Evolutionary conservation across 2,113 vertebrate species (phyloP), one percentile per base, ranked within the genome.

Genomic region (Misgurnus mizolepis): DNA sequence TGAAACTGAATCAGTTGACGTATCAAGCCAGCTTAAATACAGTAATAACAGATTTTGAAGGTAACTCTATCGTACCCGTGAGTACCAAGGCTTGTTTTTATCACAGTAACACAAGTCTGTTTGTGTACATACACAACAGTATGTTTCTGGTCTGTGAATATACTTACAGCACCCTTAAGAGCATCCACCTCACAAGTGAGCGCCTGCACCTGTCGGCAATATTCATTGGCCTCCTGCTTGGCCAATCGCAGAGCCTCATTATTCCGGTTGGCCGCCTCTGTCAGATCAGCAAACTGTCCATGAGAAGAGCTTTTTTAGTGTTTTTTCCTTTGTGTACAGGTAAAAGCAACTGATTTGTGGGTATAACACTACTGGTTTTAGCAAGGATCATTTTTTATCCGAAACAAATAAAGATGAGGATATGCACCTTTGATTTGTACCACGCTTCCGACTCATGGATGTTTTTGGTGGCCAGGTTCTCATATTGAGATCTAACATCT

Each of bases 381-480:
- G 27, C 27, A 34, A 34, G 27, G 27, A 34, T 34, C 1, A 34
- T 34, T 34, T 34, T 34, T 34, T 3, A 34, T 34, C 27, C 27
- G 2, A 34, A 34, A 34, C 1, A 34, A 34, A 22, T 22, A 34
- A 34, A 2, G 27, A 34, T 34, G 27, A 34, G 27, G 27, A 34
- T 7, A 53, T 12, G 34, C 66, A 98, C 97, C 95, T 98, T 99
- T 86, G 97, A 98, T 90, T 98, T 97, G 94, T 99, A 99, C 96
- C 96, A 99, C 2, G 98, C 97, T 84, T 98, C 98, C 1, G 98
- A 96, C 86, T 98, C 96, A 17, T 96, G 94, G 72, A 98, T 94
- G 88, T 98, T 99, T 91, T 98, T 98, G 92, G 95, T 88, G 85
- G 97, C 96, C 89, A 99, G 95, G 0, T 91, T 96, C 89, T 99